A percentile compares a stretch with the other conserved stretches of the same genome.
Evolutionary conservation across 2,797 vertebrate species (phyloP).

Genomic region (Oreonectes daqikongensis): DNA sequence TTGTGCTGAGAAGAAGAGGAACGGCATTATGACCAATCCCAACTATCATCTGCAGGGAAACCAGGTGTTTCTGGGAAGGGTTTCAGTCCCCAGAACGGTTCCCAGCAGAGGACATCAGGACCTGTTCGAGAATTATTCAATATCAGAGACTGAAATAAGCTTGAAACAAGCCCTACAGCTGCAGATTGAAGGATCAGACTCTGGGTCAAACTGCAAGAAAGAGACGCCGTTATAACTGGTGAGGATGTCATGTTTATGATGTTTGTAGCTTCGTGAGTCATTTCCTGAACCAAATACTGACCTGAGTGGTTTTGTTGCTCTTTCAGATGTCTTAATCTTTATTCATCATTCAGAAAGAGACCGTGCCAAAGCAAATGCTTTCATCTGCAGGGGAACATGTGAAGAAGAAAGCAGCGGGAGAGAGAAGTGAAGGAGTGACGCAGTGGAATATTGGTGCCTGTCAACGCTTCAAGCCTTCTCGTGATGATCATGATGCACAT

Average conservation of each 20-base stretch:
- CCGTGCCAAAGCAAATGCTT: slow-evolving; percentile 79
- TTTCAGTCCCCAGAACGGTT: slow-evolving; percentile 87
- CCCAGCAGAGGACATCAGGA: slow-evolving; percentile 90
- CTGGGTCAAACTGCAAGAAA: slow-evolving; percentile 97
- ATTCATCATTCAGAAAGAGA: slow-evolving; percentile 70
- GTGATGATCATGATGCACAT: slow-evolving; percentile 77
- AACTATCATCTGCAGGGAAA: slow-evolving; percentile 96
- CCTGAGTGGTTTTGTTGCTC: slow-evolving; percentile 58
- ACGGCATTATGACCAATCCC: slow-evolving; percentile 98
- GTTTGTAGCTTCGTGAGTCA: too few relatives aligned
- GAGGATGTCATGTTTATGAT: slow-evolving; percentile 61
- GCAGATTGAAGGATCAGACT: slow-evolving; percentile 93
- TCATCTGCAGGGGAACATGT: slow-evolving; percentile 60
- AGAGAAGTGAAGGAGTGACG: slow-evolving; percentile 63
- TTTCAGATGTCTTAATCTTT: slow-evolving; percentile 75
- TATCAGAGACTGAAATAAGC: slow-evolving; percentile 92
- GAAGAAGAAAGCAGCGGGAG: slow-evolving; percentile 42
- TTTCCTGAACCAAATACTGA: slow-evolving; percentile 53
- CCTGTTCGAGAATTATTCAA: slow-evolving; percentile 89
- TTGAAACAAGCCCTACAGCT: slow-evolving; percentile 99
- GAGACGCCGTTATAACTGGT: slow-evolving; percentile 97
- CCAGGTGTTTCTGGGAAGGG: slow-evolving; percentile 93
- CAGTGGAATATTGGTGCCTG: slow-evolving; percentile 89
- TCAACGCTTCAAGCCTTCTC: slow-evolving; percentile 89
- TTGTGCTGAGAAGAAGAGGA: slow-evolving; percentile 91